Evolutionary conservation across 2,113 vertebrate species (phyloP).

Genomic region (Podilymbus podiceps): DNA sequence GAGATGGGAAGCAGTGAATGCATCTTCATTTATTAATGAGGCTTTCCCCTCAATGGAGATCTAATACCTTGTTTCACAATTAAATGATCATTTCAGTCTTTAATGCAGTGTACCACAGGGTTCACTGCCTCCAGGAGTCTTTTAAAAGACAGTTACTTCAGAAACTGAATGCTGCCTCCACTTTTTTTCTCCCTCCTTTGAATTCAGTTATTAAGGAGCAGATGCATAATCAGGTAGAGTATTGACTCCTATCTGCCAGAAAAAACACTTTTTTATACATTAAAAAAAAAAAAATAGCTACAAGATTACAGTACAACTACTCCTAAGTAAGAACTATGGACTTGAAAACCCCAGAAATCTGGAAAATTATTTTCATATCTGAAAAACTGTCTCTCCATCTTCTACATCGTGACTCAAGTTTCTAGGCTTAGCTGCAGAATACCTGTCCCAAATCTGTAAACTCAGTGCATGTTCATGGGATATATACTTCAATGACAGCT

Average conservation of each 20-base stretch:
- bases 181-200: not conserved
- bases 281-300: not conserved
- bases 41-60: not conserved
- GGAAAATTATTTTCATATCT: not conserved
- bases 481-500: not conserved
- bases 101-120: not conserved
- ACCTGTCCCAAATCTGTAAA: not conserved
- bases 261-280: not conserved
- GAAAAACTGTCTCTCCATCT: not conserved
- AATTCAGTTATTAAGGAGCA: not conserved
- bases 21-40: not conserved
- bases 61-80: not conserved
- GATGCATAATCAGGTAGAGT: not conserved
- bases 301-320: not conserved
- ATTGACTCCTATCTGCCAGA: not conserved
- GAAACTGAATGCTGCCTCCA: not conserved
- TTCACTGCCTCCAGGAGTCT: not conserved
- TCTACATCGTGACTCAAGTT: not conserved
- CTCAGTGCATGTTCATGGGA: not conserved
- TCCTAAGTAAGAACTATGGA: not conserved
- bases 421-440: not conserved
- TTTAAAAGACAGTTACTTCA: constrained; percentile 2
- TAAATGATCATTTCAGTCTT: not conserved
- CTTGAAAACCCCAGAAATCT: not conserved
- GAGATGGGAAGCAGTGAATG: not conserved